Evolutionary conservation across 2,797 vertebrate genomes (phyloP), one percentile per base, ranked within the genome.

Genomic region (Somateria mollissima): DNA sequence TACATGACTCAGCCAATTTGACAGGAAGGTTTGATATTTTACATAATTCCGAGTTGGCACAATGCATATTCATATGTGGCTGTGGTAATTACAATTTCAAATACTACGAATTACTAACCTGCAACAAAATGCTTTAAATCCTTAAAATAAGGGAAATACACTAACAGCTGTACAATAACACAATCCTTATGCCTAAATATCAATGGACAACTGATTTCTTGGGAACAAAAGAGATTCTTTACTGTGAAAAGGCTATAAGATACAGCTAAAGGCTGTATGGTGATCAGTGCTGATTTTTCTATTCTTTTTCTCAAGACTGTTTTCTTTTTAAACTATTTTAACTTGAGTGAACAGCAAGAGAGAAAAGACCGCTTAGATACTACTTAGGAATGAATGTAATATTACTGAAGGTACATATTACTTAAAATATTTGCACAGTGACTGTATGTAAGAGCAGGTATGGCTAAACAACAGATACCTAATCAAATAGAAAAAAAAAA

Each of bases 11-110:
- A 89, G 58, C 7, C 72, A 45, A 67, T 82, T 30, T 91, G 91
- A 90, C 69, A 92, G 84, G 80, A 91, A 90, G 9, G 43, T 86
- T 73, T 83, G 60, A 67, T 80, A 76, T 62, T 78, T 95, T 85
- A 67, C 61, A 67, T 73, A 80, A 90, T 77, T 82, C 67, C 57
- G 21, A 54, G 43, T 6, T 87, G n/a, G 54, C 77, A 84, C 58
- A 64, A 82, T 22, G 43, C 37, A 11, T 41, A 83, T 53, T 86
- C 34, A 3, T 91, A 78, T 32, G n/a, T 47, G 39, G 18, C 39
- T 90, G 73, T 64, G 36, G 49, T 16, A 71, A 84, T 60, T 49
- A 54, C 14, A 66, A 37, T 86, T 87, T 75, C 41, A 61, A 70
- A 69, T 30, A 80, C 10, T 61, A 56, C 60, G 61, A 67, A 51